Percentiles rank a stretch among this genome's conserved stretches.
These are phyloP conservation scores for Mystacornis crossleyi DNA, from an alignment of 2,113 vertebrate genomes.

Conservation along the genomic window DNA sequence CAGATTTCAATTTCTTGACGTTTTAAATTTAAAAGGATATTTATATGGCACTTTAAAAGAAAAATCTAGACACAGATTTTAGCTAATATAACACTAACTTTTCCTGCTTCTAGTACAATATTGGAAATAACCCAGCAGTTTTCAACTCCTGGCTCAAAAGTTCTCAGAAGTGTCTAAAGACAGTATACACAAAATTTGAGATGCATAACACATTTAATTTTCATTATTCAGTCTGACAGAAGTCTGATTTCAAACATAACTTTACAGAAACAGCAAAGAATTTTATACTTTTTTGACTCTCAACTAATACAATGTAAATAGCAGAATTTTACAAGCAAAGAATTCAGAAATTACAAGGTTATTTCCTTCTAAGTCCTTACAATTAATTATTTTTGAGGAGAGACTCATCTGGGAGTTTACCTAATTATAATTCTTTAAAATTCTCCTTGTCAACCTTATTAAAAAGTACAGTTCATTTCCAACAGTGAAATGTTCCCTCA, in stretches of 20 bases:
- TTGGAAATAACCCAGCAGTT: background rate
- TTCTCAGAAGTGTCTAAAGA: background rate
- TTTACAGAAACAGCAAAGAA: background rate
- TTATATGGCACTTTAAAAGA: background rate
- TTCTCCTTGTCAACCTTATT: background rate
- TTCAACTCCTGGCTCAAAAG: background rate
- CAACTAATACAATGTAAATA: background rate
- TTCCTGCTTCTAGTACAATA: background rate
- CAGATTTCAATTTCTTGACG: background rate
- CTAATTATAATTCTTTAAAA: background rate
- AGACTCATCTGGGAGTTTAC: background rate
- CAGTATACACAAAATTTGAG: background rate
- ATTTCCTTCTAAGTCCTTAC: background rate
- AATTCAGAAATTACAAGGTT: background rate
- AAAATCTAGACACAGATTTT: background rate
- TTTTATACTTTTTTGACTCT: background rate
- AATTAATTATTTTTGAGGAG: slow-evolving; percentile 10
- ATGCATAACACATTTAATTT: background rate
- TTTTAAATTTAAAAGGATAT: background rate
- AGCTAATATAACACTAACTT: background rate
- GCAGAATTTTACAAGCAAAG: background rate
- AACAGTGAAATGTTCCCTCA: background rate
- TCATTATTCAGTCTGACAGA: background rate
- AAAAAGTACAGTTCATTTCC: background rate
- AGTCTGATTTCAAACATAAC: background rate